These are phyloP conservation scores for Eublepharis macularius DNA, from an alignment of 2,113 vertebrate genomes.

Conservation along the genomic window DNA sequence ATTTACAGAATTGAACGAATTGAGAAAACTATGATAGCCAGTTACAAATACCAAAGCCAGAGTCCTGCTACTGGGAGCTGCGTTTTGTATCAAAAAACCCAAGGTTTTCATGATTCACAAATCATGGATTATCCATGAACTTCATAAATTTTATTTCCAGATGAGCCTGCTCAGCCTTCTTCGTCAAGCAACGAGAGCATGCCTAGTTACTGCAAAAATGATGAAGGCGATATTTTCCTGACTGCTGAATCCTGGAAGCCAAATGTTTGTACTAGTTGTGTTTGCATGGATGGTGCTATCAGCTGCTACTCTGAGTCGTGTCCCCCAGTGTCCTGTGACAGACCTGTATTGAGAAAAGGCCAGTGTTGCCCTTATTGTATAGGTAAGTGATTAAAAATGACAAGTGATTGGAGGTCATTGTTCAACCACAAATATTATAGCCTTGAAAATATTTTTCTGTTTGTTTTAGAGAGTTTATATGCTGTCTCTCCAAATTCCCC, in stretches of 20 bases:
- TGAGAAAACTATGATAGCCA: not conserved
- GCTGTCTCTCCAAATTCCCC: not conserved
- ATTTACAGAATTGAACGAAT: not conserved
- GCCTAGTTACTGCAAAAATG: constrained; percentile 85
- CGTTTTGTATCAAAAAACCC: not conserved
- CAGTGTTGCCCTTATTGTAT: constrained; percentile 93
- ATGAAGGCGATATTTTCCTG: constrained; percentile 89
- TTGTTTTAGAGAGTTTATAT: not conserved
- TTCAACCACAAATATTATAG: not conserved
- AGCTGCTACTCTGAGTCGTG: constrained; percentile 89
- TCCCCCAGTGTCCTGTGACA: constrained; percentile 82
- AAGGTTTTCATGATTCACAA: not conserved
- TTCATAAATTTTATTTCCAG: constrained; percentile 68
- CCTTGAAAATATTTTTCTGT: not conserved
- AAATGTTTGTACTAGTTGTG: constrained; percentile 88
- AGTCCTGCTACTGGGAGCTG: not conserved
- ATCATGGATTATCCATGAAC: no score
- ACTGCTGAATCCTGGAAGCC: constrained; percentile 93
- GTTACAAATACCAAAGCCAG: not conserved
- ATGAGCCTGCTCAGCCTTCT: constrained; percentile 79
- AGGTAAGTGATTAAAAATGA: constrained; percentile 73
- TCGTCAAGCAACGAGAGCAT: constrained; percentile 82
- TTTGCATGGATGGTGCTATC: constrained; percentile 85
- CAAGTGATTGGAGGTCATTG: not conserved
- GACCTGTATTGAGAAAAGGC: constrained; percentile 87